Conservation (phyloP, 53 echinoderm and acorn worm genomes). For the Echinarachnius parma region DNA sequence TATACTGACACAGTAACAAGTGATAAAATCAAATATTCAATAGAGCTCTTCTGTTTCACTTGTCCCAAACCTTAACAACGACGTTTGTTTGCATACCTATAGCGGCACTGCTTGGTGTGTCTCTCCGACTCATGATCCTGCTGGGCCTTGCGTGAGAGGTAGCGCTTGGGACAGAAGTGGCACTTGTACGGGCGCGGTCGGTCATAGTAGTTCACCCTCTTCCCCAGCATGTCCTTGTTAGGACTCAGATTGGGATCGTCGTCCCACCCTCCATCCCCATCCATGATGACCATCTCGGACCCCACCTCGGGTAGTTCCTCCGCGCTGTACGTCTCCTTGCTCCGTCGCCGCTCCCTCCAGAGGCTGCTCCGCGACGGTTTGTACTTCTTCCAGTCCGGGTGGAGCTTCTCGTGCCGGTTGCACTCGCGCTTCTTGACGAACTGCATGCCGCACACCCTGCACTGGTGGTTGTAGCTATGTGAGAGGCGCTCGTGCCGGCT, state of each 20-base stretch:
- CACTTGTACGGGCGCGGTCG: slow-evolving; percentile 25
- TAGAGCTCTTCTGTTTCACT: no score
- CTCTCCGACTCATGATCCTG: slow-evolving; percentile 20
- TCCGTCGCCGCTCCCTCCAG: not conserved
- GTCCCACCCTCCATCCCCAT: slow-evolving; percentile 15
- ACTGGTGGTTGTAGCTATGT: slow-evolving; percentile 16
- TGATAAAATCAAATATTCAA: no score
- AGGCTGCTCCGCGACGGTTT: slow-evolving; percentile 13
- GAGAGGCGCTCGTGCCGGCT: slow-evolving; percentile 19
- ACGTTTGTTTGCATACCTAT: no score
- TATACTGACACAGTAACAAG: no score
- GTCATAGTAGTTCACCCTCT: slow-evolving; percentile 33
- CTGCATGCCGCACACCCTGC: slow-evolving; percentile 28
- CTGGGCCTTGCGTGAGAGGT: slow-evolving; percentile 18
- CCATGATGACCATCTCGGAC: not conserved
- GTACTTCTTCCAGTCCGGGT: slow-evolving; percentile 9
- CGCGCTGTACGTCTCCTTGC: not conserved
- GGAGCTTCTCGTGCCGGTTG: slow-evolving; percentile 19
- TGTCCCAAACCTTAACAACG: no score
- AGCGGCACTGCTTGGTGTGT: slow-evolving; percentile 23
- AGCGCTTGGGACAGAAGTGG: slow-evolving; percentile 18
- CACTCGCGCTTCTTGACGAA: slow-evolving; percentile 30
- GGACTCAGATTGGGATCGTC: slow-evolving; percentile 12
- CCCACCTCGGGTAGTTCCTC: not conserved
- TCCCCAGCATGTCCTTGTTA: slow-evolving; percentile 35